Base-by-base conservation (phyloP, 2,113 vertebrate species). In the Erinaceus europaeus region DNA sequence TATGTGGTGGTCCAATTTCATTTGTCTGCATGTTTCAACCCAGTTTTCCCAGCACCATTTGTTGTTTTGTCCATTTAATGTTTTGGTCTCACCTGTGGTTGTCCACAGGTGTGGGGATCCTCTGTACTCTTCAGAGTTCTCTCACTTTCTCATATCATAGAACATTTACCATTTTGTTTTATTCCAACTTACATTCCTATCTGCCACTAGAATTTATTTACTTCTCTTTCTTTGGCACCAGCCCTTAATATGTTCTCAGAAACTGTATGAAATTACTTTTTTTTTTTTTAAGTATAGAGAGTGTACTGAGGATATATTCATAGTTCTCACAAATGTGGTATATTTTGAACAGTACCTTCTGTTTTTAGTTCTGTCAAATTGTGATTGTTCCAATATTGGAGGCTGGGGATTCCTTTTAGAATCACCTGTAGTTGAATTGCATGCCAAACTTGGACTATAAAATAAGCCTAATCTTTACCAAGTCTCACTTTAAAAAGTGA, bases 361-460 rank as follows among this genome's bases (percentile, higher is more conserved):
- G 52, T 72, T 92, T 90, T 92, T 88, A 90, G 77, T 84, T 92
- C 23, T 90, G 42, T 38, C 10, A 4, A 93, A 53, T 77, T 88
- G 38, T 72, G 38, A 75, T 78, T 79, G 36, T 89, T 67, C 36
- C 32, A 74, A 1, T 73, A 72, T 57, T 84, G 67, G 9, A 20
- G 50, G 50, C 13, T 4, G 50, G n/a, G n/a, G 75, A 36, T 17
- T 84, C 5, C 15, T 81, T 84, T 88, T 72, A 57, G 27, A 92
- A 91, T 90, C 42, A 90, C 11, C 42, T 89, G 12, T 11, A 81
- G 40, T 91, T 89, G 79, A 91, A 61, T 90, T 90, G 64, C 29
- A 38, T 65, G 61, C 40, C 48, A 82, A 77, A 64, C 38, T 4
- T 69, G 65, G 87, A 90, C 52, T 5, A 87, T 83, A 27, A 92